These are phyloP conservation scores for Cydia splendana DNA, from an alignment of 1,140 invertebrate genomes.

Conservation along the genomic window DNA sequence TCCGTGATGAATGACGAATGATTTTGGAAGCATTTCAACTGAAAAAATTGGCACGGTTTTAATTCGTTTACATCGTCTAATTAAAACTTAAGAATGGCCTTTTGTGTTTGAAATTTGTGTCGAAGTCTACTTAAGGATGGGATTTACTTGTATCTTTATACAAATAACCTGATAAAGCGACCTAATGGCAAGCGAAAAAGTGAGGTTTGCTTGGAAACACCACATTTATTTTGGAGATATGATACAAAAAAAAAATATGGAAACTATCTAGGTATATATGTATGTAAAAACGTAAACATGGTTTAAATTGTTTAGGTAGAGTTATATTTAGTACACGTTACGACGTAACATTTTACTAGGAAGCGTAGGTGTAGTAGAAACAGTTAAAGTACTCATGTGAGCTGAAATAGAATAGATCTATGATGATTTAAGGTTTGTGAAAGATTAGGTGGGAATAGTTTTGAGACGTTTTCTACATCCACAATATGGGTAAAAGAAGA, in stretches of 20 bases:
- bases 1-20: background rate
- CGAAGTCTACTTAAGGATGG: no score
- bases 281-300: background rate
- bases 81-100: no score
- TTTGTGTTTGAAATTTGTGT: no score
- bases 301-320: background rate
- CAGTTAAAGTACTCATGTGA: background rate
- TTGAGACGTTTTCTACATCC: background rate
- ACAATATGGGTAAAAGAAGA: no score
- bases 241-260: no score
- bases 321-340: constrained; percentile 1
- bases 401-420: background rate
- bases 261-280: background rate
- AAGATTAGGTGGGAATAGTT: background rate
- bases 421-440: background rate
- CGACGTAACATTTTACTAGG: background rate
- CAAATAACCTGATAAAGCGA: no score
- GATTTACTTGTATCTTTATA: no score
- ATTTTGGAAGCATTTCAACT: background rate
- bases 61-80: background rate
- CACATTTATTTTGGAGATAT: no score
- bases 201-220: no score
- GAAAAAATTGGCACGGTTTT: constrained; percentile 23
- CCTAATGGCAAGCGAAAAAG: no score
- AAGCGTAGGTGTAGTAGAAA: constrained; percentile 18